phyloP scores from a whole-genome alignment of 1,140 invertebrate species.

The Aphelenchoides avenae region DNA sequence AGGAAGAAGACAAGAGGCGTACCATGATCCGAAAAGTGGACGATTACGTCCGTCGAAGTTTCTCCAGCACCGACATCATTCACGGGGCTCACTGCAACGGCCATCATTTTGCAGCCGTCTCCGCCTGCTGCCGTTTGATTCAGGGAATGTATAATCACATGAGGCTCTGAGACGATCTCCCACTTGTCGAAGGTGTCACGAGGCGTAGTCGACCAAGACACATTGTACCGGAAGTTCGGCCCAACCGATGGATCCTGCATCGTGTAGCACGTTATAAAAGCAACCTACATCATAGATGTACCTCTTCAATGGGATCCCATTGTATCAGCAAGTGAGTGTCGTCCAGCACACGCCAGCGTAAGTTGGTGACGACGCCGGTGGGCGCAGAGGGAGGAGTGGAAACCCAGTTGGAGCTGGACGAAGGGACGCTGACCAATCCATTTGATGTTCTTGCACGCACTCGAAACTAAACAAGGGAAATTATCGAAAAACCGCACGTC shows the following conservation, averaged over 20 bases:
- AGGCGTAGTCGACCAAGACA: conserved; percentile 23
- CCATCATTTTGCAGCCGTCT: conserved; percentile 19
- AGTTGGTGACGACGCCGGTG: conserved; percentile 22
- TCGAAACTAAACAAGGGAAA: conserved; percentile 37
- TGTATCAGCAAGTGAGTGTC: conserved; percentile 33
- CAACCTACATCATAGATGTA: conserved; percentile 6
- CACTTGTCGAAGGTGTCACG: conserved; percentile 19
- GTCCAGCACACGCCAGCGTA: conserved; percentile 39
- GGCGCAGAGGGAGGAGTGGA: conserved; percentile 28
- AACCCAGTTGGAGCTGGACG: conserved; percentile 32
- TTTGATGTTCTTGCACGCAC: conserved; percentile 20
- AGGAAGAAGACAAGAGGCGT: too few species aligned
- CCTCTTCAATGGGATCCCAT: conserved; percentile 43
- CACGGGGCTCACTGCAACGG: conserved; percentile 35
- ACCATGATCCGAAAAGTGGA: conserved; percentile 30
- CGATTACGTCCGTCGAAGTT: conserved; percentile 30
- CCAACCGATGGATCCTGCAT: conserved; percentile 22
- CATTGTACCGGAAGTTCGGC: conserved; percentile 43
- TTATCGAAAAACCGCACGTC: background rate
- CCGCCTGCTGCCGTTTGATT: background rate
- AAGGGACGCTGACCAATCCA: conserved; percentile 24
- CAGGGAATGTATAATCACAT: conserved; percentile 3
- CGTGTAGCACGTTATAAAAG: background rate
- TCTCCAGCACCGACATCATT: conserved; percentile 38
- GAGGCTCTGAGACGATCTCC: conserved; percentile 21